These are phyloP conservation scores for Fabriciana adippe DNA, from an alignment of 2,888 invertebrate species.

Conservation along the genomic window DNA sequence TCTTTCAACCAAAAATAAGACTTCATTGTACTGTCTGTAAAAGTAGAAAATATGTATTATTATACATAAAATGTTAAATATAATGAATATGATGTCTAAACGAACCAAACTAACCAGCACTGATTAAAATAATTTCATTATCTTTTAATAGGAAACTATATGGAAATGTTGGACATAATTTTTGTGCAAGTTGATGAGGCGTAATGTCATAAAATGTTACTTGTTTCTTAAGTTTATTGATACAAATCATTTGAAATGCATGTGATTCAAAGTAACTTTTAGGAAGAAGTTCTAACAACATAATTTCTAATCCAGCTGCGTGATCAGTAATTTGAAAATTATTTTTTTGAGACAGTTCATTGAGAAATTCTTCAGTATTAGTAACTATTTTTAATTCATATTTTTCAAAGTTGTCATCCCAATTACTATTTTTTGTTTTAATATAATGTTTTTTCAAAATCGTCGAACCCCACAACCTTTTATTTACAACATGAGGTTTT, in stretches of 20 bases:
- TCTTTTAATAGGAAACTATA: slow-evolving; percentile 70
- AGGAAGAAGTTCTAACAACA: slow-evolving; percentile 64
- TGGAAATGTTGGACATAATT: slow-evolving; percentile 73
- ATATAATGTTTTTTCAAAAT: slow-evolving; percentile 47
- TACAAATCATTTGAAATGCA: slow-evolving; percentile 62
- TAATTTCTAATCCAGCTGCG: slow-evolving; percentile 47
- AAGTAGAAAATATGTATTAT: slow-evolving; percentile 24
- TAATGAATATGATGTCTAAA: neutral
- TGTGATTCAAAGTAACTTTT: slow-evolving; percentile 59
- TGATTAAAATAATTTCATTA: slow-evolving; percentile 63
- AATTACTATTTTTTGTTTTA: slow-evolving; percentile 18
- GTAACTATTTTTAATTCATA: slow-evolving; percentile 26
- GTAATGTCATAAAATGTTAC: slow-evolving; percentile 77
- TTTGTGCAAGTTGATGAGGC: slow-evolving; percentile 55
- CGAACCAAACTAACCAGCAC: slow-evolving; percentile 55
- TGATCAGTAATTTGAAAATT: slow-evolving; percentile 37
- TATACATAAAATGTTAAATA: slow-evolving; percentile 12
- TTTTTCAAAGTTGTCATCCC: slow-evolving; percentile 24
- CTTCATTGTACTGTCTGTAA: slow-evolving; percentile 55
- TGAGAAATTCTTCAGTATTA: slow-evolving; percentile 26
- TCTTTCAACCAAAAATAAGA: slow-evolving; percentile 79
- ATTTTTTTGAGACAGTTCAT: slow-evolving; percentile 36
- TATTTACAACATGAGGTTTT: slow-evolving; percentile 88
- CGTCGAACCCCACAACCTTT: slow-evolving; percentile 84
- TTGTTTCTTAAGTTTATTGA: slow-evolving; percentile 61